These are phyloP conservation scores for Rhizomys pruinosus DNA, from an alignment of 2,113 vertebrate genomes.

Conservation along the genomic window DNA sequence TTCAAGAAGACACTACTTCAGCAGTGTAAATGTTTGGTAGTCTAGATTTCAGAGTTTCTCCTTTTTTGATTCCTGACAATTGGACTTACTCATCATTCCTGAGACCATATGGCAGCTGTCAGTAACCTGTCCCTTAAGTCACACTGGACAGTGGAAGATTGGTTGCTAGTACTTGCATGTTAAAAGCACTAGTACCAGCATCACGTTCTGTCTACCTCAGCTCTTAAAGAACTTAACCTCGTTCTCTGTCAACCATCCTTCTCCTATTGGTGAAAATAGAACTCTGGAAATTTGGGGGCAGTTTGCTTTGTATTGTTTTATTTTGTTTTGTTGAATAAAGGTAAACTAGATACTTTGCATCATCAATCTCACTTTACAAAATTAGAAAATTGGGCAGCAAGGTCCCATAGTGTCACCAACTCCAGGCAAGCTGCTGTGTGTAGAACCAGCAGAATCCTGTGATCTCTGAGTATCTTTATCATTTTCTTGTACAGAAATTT, in stretches of 20 bases:
- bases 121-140: not conserved
- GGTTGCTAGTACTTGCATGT: not conserved
- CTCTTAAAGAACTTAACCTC: not conserved
- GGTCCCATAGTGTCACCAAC: too few relatives aligned
- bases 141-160: not conserved
- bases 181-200: not conserved
- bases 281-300: not conserved
- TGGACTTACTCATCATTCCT: not conserved
- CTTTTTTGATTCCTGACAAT: not conserved
- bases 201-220: not conserved
- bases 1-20: not conserved
- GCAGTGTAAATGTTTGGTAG: not conserved
- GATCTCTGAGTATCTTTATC: not conserved
- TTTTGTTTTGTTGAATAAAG: not conserved
- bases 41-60: not conserved
- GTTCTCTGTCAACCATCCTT: not conserved
- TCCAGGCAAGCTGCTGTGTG: not conserved
- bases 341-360: not conserved
- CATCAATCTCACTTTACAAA: not conserved
- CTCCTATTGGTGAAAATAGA: not conserved
- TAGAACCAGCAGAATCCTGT: not conserved
- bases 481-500: not conserved
- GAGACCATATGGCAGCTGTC: not conserved
- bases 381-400: not conserved
- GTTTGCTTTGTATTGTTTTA: too few relatives aligned